These are phyloP conservation scores for Heliconius erato DNA, from an alignment of 2,888 invertebrate species.

Conservation along the genomic window DNA sequence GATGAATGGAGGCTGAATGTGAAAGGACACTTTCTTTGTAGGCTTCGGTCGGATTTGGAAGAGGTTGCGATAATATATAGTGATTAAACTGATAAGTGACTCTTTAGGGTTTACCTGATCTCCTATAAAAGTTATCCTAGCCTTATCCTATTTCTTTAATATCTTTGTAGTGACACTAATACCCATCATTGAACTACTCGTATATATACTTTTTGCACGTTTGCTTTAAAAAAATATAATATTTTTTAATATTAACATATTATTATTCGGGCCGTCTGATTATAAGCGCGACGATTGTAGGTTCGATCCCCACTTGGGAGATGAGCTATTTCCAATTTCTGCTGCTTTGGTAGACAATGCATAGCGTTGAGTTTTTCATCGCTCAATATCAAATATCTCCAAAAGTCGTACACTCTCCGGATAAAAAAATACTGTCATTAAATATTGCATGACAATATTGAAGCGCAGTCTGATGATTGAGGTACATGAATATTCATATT, in stretches of 20 bases:
- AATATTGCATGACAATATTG: not conserved
- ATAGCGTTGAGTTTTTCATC: too few relatives aligned
- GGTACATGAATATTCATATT: not conserved
- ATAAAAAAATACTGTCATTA: not conserved
- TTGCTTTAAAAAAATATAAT: too few relatives aligned
- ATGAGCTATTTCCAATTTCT: too few relatives aligned
- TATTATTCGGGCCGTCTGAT: too few relatives aligned
- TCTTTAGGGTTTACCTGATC: not conserved
- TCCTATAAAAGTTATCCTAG: not conserved
- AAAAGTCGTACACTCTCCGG: too few relatives aligned
- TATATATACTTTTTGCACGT: not conserved
- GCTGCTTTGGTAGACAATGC: too few relatives aligned
- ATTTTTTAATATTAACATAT: too few relatives aligned
- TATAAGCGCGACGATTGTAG: too few relatives aligned
- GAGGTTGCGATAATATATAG: constrained; percentile 18
- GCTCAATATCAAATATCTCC: too few relatives aligned
- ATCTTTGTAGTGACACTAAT: not conserved
- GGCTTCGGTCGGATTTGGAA: constrained; percentile 31
- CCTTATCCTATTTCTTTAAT: too few relatives aligned
- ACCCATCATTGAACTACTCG: too few relatives aligned
- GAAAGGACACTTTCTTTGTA: constrained; percentile 58
- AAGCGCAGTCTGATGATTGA: not conserved
- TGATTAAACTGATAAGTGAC: constrained; percentile 5
- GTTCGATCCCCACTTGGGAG: too few relatives aligned
- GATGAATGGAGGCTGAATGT: constrained; percentile 58